Evolutionary conservation across 2,113 vertebrate genomes (phyloP).

Genomic region (Cyphomyrus plagiostoma): DNA sequence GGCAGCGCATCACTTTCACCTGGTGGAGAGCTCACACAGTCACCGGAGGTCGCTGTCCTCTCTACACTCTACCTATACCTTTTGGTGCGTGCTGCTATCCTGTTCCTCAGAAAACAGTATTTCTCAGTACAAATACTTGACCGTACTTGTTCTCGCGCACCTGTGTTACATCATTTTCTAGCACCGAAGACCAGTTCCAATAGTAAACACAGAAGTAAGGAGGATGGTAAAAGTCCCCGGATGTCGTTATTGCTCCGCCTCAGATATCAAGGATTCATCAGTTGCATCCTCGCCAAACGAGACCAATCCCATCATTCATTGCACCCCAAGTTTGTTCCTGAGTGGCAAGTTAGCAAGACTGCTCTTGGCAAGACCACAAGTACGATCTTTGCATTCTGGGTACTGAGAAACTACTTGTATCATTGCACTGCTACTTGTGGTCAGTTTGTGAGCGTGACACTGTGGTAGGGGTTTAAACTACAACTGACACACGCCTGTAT

Average conservation of each 20-base stretch:
- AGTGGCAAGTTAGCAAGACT: not conserved
- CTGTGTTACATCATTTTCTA: not conserved
- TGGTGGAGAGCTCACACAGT: slow-evolving; percentile 36
- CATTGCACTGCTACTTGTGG: not conserved
- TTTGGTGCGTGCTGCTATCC: not conserved
- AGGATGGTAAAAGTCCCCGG: not conserved
- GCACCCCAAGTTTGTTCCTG: not conserved
- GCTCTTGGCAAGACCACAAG: not conserved
- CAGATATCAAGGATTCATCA: no score
- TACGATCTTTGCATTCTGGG: not conserved
- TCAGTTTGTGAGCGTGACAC: not conserved
- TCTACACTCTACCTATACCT: not conserved
- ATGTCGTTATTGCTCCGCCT: no score
- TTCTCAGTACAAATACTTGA: not conserved
- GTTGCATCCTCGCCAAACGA: not conserved
- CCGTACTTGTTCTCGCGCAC: no score
- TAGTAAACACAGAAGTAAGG: not conserved
- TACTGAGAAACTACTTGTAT: not conserved
- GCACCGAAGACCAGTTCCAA: not conserved
- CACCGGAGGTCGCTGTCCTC: not conserved
- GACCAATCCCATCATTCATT: not conserved
- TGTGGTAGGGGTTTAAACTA: not conserved
- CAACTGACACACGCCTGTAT: not conserved
- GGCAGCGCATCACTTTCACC: slow-evolving; percentile 96
- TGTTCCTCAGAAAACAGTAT: not conserved